Percentiles rank a stretch among this genome's conserved stretches.
Evolutionary conservation across 2,113 vertebrate genomes (phyloP).

Genomic region (Pseudonaja textilis): DNA sequence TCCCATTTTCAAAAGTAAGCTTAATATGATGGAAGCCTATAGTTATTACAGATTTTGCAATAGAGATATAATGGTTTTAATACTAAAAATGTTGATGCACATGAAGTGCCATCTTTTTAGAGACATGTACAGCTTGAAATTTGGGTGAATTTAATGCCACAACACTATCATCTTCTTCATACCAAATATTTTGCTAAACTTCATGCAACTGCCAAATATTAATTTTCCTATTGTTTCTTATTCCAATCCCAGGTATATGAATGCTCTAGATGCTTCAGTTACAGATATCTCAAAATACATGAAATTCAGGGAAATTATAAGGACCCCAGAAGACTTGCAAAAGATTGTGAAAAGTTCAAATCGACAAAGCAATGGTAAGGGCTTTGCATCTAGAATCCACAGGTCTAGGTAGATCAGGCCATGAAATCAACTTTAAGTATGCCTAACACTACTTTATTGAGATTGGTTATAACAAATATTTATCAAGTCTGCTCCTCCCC

Average conservation of each 20-base stretch:
- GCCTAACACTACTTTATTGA: background rate
- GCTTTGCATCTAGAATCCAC: background rate
- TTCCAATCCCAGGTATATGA: slow-evolving; percentile 85
- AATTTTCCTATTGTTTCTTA: slow-evolving; percentile 23
- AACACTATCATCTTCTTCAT: background rate
- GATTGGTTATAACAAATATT: background rate
- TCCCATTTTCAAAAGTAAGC: background rate
- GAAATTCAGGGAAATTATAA: slow-evolving; percentile 69
- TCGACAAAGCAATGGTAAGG: slow-evolving; percentile 88
- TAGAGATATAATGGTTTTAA: background rate
- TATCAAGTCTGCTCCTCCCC: background rate
- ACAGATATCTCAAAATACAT: slow-evolving; percentile 69
- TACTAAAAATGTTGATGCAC: background rate
- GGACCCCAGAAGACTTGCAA: slow-evolving; percentile 57
- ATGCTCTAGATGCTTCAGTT: slow-evolving; percentile 83
- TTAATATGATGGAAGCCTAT: background rate
- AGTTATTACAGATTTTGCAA: background rate
- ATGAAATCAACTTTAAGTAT: background rate
- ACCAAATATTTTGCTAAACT: background rate
- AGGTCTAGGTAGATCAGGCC: background rate
- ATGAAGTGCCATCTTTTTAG: background rate
- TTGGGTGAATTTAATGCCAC: background rate
- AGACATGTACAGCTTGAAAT: background rate
- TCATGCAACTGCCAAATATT: background rate
- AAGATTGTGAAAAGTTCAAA: slow-evolving; percentile 18